Evolutionary conservation across 2,113 vertebrate genomes (phyloP).

Genomic region (Sclerurus mexicanus): DNA sequence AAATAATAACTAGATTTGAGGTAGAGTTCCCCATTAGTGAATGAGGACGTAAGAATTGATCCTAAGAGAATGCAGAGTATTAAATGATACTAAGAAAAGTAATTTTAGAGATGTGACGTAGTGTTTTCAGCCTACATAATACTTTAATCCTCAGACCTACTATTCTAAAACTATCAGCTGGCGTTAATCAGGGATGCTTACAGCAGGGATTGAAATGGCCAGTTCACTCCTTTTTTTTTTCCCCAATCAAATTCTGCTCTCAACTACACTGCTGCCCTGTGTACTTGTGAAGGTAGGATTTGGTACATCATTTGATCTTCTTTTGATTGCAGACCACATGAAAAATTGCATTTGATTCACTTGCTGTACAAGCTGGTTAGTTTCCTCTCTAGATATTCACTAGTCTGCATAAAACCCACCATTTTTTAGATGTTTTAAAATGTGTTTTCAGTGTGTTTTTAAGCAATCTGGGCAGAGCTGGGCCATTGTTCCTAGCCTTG

Average conservation of each 20-base stretch:
- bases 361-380: not conserved
- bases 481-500: not conserved
- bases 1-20: not conserved
- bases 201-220: not conserved
- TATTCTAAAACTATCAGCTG: not conserved
- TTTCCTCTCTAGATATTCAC: not conserved
- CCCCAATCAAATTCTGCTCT: not conserved
- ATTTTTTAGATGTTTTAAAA: not conserved
- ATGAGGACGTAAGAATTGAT: not conserved
- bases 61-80: not conserved
- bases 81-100: not conserved
- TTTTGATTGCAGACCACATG: not conserved
- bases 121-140: slow-evolving; percentile 18
- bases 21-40: not conserved
- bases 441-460: not conserved
- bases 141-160: slow-evolving; percentile 29
- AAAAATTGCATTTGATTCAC: not conserved
- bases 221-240: not conserved
- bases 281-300: not conserved
- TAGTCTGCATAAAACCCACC: not conserved
- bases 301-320: not conserved
- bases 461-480: not conserved
- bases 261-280: not conserved
- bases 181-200: not conserved
- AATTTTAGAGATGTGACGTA: not conserved